Evolutionary conservation across 2,797 vertebrate genomes (phyloP), one percentile per base, ranked within the genome.

Genomic region (Arctocebus calabarensis): DNA sequence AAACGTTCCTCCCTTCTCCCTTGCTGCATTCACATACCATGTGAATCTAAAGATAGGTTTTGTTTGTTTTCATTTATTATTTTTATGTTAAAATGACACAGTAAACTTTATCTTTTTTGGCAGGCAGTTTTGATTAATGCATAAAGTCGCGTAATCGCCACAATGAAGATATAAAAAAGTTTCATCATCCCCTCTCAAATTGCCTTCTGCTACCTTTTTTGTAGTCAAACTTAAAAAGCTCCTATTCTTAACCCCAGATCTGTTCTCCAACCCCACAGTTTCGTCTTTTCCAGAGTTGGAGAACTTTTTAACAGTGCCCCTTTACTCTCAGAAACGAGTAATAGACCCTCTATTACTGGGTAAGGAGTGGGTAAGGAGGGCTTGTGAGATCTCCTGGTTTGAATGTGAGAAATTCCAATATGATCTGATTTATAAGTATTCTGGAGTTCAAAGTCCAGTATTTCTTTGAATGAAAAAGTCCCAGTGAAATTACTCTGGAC

Each of bases 21-120:
- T 1, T 13, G 59, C 5, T 11, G 7, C n/a, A 34, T 89, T 43
- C 16, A 14, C 23, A 3, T 66, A 87, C 25, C 12, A 59, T 34
- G 37, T 27, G 62, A 90, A 61, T 13, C 82, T 62, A 59, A 77
- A 96, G 57, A 66, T 57, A 84, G 29, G 68, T 57, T 68, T 74
- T 20, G 19, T 29, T 82, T 96, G 19, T 29, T 82, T 96, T 52
- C 29, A 57, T 32, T 84, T 45, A 68, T 88, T 79, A 16, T 81
- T 73, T 71, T 91, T 29, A 55, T 55, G 75, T 92, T 75, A 71
- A 84, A 79, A 29, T 20, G 55, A 45, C 27, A 74, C 25, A 84
- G 43, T 66, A 83, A 74, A 90, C 29, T 13, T 55, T 62, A 61
- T 45, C 74, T 40, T 55, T 83, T 74, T 3, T 9, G 40, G 13